Conservation (phyloP, 2,797 vertebrate genomes). For the Esox masquinongy region DNA sequence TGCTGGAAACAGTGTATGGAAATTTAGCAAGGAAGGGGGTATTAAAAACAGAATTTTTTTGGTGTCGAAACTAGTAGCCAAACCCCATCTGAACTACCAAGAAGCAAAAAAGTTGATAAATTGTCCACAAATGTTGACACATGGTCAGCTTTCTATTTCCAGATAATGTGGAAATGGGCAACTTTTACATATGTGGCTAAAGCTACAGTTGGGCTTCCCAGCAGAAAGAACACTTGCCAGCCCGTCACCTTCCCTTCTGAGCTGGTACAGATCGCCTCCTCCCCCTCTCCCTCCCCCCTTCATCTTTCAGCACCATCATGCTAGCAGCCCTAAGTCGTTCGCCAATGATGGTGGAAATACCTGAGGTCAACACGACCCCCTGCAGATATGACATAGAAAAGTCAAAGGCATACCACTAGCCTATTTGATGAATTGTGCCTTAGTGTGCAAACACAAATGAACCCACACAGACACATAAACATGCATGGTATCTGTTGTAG, state of each 20-base stretch:
- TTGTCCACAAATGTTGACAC: too few relatives aligned
- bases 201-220: neutral
- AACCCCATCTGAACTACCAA: too few relatives aligned
- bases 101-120: too few relatives aligned
- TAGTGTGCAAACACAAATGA: neutral
- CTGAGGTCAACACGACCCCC: conserved; percentile 17
- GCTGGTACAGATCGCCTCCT: neutral
- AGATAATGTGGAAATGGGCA: too few relatives aligned
- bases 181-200: neutral
- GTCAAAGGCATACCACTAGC: too few relatives aligned
- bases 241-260: neutral
- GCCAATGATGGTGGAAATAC: neutral
- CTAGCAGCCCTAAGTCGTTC: neutral
- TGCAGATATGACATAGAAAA: conserved; percentile 7
- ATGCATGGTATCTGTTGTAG: too few relatives aligned
- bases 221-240: neutral
- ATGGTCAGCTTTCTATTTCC: too few relatives aligned
- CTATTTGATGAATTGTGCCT: conserved; percentile 9
- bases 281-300: neutral
- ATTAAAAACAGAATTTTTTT: too few relatives aligned
- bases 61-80: too few relatives aligned
- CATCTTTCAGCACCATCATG: neutral
- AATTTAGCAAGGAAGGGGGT: too few relatives aligned
- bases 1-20: too few relatives aligned
- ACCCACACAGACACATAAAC: too few relatives aligned